Percentiles rank a stretch among this genome's conserved stretches.
These are phyloP conservation scores for Camarhynchus parvulus DNA, from an alignment of 2,113 vertebrate species.

Conservation along the genomic window DNA sequence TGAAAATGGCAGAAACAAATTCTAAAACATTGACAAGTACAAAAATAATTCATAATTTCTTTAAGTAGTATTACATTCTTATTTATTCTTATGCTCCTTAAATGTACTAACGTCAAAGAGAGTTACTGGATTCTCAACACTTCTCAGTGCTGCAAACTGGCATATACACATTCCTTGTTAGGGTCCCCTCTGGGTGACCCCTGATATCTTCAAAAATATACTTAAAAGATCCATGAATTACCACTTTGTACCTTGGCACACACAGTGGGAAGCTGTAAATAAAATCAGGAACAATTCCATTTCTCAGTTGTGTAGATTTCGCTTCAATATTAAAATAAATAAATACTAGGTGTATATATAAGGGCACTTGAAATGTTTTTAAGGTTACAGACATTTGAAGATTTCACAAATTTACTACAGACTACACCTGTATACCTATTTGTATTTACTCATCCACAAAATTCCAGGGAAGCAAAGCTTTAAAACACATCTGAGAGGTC, in stretches of 20 bases:
- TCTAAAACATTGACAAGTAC: neutral
- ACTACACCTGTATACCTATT: neutral
- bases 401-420: neutral
- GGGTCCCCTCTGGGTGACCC: neutral
- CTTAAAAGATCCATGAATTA: neutral
- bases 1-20: neutral
- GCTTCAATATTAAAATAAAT: neutral
- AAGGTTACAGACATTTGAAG: neutral
- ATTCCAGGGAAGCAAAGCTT: neutral
- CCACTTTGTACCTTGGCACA: neutral
- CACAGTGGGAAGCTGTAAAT: neutral
- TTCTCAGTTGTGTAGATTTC: neutral
- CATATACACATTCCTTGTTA: neutral
- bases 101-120: neutral
- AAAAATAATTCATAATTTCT: neutral
- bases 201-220: neutral
- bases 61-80: neutral
- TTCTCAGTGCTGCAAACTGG: neutral
- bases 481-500: neutral
- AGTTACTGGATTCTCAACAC: neutral
- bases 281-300: neutral
- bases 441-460: neutral
- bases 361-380: neutral
- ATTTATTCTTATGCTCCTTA: neutral
- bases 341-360: neutral